Percentiles rank a stretch among this genome's conserved stretches.
Conservation (phyloP, 2,888 invertebrate species). For the Pantelozetes paolii region DNA sequence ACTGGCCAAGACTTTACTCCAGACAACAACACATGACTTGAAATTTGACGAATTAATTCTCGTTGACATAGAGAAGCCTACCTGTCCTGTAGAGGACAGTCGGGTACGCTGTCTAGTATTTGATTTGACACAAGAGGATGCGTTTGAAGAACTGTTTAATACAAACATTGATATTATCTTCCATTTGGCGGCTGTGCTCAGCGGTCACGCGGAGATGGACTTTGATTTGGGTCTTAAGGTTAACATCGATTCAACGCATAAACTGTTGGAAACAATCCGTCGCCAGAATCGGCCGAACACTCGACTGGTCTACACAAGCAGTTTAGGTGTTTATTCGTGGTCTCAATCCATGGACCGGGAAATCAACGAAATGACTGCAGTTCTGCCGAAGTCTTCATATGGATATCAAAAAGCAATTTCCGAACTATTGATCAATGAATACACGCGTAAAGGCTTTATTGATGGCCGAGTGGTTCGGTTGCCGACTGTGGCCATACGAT, state of each 20-base stretch:
- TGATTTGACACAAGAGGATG: not conserved
- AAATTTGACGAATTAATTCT: slow-evolving; percentile 21
- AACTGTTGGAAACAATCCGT: not conserved
- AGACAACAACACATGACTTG: not conserved
- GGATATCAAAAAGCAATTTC: slow-evolving; percentile 16
- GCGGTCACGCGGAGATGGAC: slow-evolving; percentile 8
- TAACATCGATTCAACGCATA: not conserved
- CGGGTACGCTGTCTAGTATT: not conserved
- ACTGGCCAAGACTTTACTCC: not conserved
- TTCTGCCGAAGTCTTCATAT: not conserved
- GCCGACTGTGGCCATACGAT: not conserved
- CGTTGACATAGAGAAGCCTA: not conserved
- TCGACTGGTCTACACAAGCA: not conserved
- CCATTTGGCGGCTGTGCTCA: slow-evolving; percentile 32
- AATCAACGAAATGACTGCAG: not conserved
- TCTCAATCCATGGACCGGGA: not conserved
- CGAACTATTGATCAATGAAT: slow-evolving; percentile 7
- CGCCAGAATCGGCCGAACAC: not conserved
- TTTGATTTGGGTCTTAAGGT: not conserved
- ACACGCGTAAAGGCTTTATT: slow-evolving; percentile 17
- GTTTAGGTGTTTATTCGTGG: not conserved
- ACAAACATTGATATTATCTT: slow-evolving; percentile 16
- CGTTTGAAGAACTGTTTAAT: not conserved
- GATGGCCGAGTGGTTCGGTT: slow-evolving; percentile 11
- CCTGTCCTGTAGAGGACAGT: not conserved